Conservation (phyloP, 1,140 invertebrate genomes). For the Cepaea nemoralis region DNA sequence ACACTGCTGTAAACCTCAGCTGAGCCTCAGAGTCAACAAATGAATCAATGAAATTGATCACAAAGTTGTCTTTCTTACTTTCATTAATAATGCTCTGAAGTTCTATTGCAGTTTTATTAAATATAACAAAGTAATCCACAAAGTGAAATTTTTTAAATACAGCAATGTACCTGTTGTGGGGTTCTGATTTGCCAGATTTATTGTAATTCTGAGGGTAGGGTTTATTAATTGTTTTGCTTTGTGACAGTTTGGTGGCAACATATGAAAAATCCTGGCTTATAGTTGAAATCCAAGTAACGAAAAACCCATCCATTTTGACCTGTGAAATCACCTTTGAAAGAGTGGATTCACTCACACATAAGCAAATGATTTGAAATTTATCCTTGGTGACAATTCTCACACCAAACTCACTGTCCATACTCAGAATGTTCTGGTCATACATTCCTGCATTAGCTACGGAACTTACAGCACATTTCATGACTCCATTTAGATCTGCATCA, state of each 20-base stretch:
- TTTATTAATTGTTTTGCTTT: neutral
- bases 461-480: slow-evolving; percentile 63
- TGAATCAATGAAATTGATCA: slow-evolving; percentile 18
- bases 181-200: neutral
- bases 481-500: slow-evolving; percentile 65
- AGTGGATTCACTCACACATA: slow-evolving; percentile 38
- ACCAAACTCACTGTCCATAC: slow-evolving; percentile 1
- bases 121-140: slow-evolving; percentile 2
- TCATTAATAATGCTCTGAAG: neutral
- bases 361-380: slow-evolving; percentile 45
- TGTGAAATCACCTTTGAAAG: slow-evolving; percentile 18
- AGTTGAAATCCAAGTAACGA: neutral
- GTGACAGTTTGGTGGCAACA: neutral
- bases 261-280: neutral
- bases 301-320: slow-evolving; percentile 37
- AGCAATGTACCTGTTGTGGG: neutral
- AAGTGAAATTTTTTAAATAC: neutral
- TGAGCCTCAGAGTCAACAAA: neutral
- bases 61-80: neutral
- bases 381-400: slow-evolving; percentile 44
- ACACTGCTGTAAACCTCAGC: slow-evolving; percentile 21
- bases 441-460: slow-evolving; percentile 36
- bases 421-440: slow-evolving; percentile 20
- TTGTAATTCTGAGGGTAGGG: neutral
- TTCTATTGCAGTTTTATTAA: slow-evolving; percentile 10